A percentile compares a stretch with the other conserved stretches of the same genome.
Conservation (phyloP, 1,140 invertebrate species). For the Heliconius hewitsoni region DNA sequence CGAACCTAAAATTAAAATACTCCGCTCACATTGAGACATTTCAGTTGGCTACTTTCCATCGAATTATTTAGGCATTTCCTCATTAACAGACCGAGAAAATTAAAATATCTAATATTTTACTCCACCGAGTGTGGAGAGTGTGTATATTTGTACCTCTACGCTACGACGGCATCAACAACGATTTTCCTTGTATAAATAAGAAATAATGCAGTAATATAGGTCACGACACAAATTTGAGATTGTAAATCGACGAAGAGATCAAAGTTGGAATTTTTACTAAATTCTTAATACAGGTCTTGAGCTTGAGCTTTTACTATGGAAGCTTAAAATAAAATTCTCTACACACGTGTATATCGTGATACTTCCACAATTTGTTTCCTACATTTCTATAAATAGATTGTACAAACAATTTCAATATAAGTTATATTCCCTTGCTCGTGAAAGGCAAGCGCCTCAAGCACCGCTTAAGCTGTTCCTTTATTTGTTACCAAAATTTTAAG, state of each 20-base stretch:
- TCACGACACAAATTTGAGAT: background rate
- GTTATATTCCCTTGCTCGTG: slow-evolving; percentile 15
- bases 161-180: no score
- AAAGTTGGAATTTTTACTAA: background rate
- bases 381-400: slow-evolving; percentile 7
- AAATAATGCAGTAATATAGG: background rate
- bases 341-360: background rate
- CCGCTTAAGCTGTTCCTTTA: slow-evolving; percentile 20
- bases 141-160: no score
- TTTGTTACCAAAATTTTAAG: slow-evolving; percentile 27
- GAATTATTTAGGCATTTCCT: no score
- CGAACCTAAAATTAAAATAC: no score
- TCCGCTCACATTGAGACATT: no score
- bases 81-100: no score
- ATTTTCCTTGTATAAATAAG: background rate
- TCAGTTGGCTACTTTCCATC: no score
- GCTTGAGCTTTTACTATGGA: slow-evolving; percentile 1
- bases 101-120: no score
- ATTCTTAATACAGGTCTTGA: background rate
- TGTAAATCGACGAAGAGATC: background rate
- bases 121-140: no score
- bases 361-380: background rate
- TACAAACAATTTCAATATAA: slow-evolving; percentile 13
- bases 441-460: slow-evolving; percentile 13
- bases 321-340: background rate